A percentile compares a stretch with the other conserved stretches of the same genome.
phyloP scores from a whole-genome alignment of 2,797 vertebrate species.

The Tachyglossus aculeatus region DNA sequence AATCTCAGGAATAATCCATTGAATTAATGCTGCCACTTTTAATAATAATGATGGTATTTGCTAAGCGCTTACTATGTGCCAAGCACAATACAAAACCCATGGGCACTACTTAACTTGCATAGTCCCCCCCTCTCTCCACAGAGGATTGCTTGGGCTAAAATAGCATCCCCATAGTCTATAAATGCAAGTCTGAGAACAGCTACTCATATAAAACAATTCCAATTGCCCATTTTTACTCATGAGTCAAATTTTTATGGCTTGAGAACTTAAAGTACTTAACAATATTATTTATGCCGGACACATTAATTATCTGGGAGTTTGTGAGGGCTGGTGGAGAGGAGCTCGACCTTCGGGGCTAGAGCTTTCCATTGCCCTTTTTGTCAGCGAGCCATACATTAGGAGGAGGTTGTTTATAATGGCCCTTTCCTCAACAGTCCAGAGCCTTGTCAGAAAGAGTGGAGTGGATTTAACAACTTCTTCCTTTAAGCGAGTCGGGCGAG shows the following conservation, averaged over 20 bases:
- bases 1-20: too few relatives aligned
- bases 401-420: neutral
- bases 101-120: neutral
- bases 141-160: neutral
- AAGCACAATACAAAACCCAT: too few relatives aligned
- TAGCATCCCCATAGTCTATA: neutral
- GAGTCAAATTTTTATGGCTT: constrained; percentile 9
- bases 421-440: neutral
- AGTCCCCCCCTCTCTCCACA: neutral
- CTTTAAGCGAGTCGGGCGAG: neutral
- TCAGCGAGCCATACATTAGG: accelerated
- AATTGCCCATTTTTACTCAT: neutral
- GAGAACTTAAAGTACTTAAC: neutral
- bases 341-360: neutral
- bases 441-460: neutral
- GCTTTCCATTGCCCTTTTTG: neutral
- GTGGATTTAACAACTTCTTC: neutral
- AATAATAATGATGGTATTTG: too few relatives aligned
- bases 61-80: too few relatives aligned
- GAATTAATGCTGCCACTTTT: too few relatives aligned
- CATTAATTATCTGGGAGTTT: neutral
- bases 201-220: neutral
- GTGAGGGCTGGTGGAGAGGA: neutral
- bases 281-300: neutral
- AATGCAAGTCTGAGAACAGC: too few relatives aligned